Conservation (phyloP, 2,113 vertebrate genomes). For the Dermatemys mawii region DNA sequence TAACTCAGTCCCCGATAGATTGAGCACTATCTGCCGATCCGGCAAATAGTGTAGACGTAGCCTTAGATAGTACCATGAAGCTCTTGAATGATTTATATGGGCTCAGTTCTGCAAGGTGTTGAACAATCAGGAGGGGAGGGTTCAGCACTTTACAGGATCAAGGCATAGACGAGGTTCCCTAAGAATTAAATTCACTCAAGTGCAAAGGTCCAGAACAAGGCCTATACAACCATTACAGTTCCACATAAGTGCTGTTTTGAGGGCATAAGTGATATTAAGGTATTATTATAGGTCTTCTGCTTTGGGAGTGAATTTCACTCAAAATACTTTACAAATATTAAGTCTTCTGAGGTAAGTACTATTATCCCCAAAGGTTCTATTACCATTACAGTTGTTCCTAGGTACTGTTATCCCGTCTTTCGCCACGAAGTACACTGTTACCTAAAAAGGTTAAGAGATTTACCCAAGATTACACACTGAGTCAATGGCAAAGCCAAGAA, state of each 20-base stretch:
- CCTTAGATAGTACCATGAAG: not conserved
- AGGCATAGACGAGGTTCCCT: not conserved
- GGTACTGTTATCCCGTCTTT: not conserved
- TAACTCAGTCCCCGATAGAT: no score
- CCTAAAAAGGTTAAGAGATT: not conserved
- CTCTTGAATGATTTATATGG: not conserved
- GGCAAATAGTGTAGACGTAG: no score
- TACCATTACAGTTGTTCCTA: not conserved
- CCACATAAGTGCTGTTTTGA: not conserved
- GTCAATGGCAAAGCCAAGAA: not conserved
- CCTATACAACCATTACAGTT: not conserved
- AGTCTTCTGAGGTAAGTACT: not conserved
- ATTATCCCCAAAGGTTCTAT: not conserved
- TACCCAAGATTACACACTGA: not conserved
- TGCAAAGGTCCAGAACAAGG: not conserved
- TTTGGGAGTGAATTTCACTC: not conserved
- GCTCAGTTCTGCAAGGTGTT: not conserved
- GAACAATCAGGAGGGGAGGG: not conserved
- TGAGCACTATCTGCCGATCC: no score
- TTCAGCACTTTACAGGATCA: not conserved
- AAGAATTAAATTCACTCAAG: not conserved
- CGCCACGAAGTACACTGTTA: not conserved
- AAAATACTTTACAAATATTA: not conserved
- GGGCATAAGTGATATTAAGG: not conserved
- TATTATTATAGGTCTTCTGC: not conserved